These are phyloP conservation scores for Merluccius polli DNA, from an alignment of 2,797 vertebrate genomes.

Conservation along the genomic window DNA sequence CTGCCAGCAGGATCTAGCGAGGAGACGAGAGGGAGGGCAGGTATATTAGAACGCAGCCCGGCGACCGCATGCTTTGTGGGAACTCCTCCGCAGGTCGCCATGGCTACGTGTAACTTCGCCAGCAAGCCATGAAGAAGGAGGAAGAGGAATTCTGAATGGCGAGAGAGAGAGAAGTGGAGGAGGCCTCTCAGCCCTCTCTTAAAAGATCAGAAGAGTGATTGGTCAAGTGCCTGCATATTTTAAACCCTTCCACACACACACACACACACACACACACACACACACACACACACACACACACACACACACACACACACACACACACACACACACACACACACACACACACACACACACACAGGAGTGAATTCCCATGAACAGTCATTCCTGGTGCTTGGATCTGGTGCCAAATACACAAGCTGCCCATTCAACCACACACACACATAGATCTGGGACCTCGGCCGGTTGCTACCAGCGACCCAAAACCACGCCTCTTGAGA, in stretches of 20 bases:
- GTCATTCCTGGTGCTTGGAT: constrained; percentile 31
- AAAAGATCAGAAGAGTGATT: neutral
- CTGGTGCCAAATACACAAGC: constrained; percentile 16
- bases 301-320: neutral
- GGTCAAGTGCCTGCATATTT: neutral
- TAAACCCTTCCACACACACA: neutral
- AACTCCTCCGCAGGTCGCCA: neutral
- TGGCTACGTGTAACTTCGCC: neutral
- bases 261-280: constrained; percentile 43
- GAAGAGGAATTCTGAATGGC: no score
- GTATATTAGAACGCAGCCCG: neutral
- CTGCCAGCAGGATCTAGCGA: neutral
- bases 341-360: constrained; percentile 5
- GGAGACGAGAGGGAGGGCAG: neutral
- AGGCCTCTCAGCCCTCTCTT: no score
- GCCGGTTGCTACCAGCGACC: constrained; percentile 59
- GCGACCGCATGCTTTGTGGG: neutral
- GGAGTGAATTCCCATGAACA: constrained; percentile 30
- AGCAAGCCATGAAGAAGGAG: neutral
- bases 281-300: constrained; percentile 47
- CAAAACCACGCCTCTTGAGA: constrained; percentile 53
- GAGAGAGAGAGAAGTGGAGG: neutral
- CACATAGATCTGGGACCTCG: constrained; percentile 31
- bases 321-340: no score
- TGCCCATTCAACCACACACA: constrained; percentile 8